Base-by-base conservation (phyloP, 2,113 vertebrate species). In the Takifugu flavidus region DNA sequence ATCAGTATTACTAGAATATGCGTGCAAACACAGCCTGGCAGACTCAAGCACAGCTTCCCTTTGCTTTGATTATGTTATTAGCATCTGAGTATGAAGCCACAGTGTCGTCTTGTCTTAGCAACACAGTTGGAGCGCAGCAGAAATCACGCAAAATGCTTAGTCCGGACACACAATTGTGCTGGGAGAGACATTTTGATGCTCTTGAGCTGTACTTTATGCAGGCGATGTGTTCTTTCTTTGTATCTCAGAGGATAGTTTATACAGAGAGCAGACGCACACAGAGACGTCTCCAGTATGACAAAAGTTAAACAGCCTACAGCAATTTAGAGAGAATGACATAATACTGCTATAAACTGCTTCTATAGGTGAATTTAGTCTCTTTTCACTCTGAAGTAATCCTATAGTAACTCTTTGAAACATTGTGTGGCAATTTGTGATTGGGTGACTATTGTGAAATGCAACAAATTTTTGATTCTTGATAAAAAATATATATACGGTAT, bases 1-100 rank as follows among this genome's bases (percentile, higher is more conserved):
- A 82, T 84, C 83, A 82, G 73, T 72, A 80, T 84, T 81, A 83
- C 80, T 74, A 78, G 78, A 80, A 83, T 80, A 73, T 70, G 82
- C 67, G 73, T 68, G 70, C 69, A 86, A 79, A 67, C 56, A 75
- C 56, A 62, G 49, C 62, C 43, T 29, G 29, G 1, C 47, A 59
- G 52, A 53, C 62, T 26, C 47, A 55, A 71, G 72, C 64, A 68
- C 57, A 64, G 25, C 25, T 49, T 54, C 43, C 50, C 50, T 11
- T 3, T 47, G 26, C 57, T 75, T 75, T 80, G 72, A 75, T 75
- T 78, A 56, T 67, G 65, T 82, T 82, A 84, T 81, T 85, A 81
- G 62, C 59, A 72, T 83, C 69, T 80, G 65, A 60, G 61, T 66
- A 58, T 25, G 74, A 71, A 77, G 65, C 52, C 73, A 71, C 52